Base-by-base conservation (phyloP, 2,113 vertebrate species). In the Mus pahari region DNA sequence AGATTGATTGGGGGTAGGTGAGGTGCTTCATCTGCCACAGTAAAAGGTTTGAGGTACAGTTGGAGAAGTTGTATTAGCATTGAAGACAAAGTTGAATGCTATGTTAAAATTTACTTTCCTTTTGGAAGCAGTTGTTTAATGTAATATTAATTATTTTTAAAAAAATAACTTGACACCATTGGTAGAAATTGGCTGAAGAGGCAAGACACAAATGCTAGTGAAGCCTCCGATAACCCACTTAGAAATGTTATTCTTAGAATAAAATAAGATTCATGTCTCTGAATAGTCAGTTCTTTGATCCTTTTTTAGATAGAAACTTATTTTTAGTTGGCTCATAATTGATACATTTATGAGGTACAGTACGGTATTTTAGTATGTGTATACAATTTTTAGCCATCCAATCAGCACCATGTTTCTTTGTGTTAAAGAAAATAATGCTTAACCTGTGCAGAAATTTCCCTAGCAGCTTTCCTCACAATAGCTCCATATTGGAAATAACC, bases 71-170 rank as follows among this genome's bases (percentile, higher is more conserved):
- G 5, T 73, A 12, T 42, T 71, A 58, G 20, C 36, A 20, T 48
- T 74, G 48, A 33, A 87, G 74, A n/a, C 20, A 77, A 39, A 48
- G 17, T 60, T 92, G 74, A 73, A 31, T 48, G 28, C 33, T 53
- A 0, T 39, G 11, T 62, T 82, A 50, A 31, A 64, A 16, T 3
- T 58, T 62, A n/a, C 55, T 82, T 55, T 45, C 5, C 31, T 84
- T 86, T 91, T 73, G 60, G 91, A 74, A 95, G n/a, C 7, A 87
- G 58, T 73, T 78, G 48, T 84, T 88, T 95, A 48, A 81, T 91
- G 3, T 74, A 28, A 16, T 60, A 3, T 58, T 81, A 42, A 24
- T 75, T 92, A 64, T 64, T 94, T 92, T 60, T 62, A 19, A 22
- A 77, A 90, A 86, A 70, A 31, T 58, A 74, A 64, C 26, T 70